phyloP scores from a whole-genome alignment of 2,113 vertebrate genomes.

The Tragelaphus imberbis region DNA sequence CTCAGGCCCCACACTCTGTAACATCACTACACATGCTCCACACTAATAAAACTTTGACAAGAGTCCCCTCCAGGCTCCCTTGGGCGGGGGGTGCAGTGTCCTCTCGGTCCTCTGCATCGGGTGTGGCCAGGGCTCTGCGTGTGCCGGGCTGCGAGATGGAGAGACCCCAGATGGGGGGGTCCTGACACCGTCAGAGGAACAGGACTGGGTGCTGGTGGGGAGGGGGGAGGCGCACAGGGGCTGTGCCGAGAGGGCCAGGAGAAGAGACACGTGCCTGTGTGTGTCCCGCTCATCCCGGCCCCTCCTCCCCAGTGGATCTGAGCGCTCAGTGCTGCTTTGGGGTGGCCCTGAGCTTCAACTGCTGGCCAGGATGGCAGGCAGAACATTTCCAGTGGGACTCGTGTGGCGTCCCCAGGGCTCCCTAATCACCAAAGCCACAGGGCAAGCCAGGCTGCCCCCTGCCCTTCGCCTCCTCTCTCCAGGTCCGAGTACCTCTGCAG shows the following conservation, averaged over 20 bases:
- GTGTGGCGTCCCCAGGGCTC: neutral
- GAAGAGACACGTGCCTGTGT: neutral
- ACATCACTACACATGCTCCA: slow-evolving; percentile 73
- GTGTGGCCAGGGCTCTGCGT: neutral
- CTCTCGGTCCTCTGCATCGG: neutral
- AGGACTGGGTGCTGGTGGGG: neutral
- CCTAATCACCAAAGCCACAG: neutral
- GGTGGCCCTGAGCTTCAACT: neutral
- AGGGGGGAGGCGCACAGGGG: too few species aligned
- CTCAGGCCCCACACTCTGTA: slow-evolving; percentile 69
- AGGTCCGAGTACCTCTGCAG: neutral
- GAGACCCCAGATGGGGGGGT: neutral
- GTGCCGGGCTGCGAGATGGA: neutral
- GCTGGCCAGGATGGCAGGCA: neutral
- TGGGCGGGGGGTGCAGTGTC: neutral
- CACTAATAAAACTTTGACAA: slow-evolving; percentile 74
- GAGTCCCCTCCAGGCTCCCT: slow-evolving; percentile 19
- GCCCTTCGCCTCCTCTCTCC: too few species aligned
- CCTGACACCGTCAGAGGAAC: rapidly evolving
- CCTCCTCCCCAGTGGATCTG: rapidly evolving
- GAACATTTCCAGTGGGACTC: neutral
- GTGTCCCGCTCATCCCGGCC: rapidly evolving
- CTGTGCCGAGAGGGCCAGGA: neutral
- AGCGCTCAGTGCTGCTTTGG: rapidly evolving
- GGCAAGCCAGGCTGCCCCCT: neutral